These are phyloP conservation scores for Nyleta sp. DNA, from an alignment of 2,888 invertebrate genomes.

Conservation along the genomic window DNA sequence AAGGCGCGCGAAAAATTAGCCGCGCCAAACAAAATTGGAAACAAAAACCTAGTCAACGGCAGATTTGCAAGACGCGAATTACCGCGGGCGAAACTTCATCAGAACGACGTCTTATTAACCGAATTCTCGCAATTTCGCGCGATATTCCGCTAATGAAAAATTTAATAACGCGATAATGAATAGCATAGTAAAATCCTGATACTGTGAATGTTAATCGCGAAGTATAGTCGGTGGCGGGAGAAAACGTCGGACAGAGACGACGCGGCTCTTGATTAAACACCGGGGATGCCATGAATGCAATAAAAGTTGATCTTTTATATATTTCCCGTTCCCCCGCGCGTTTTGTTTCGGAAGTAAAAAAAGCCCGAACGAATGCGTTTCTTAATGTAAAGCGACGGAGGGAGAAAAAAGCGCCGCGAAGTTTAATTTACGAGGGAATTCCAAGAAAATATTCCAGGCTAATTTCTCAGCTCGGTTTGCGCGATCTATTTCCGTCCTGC, in stretches of 20 bases:
- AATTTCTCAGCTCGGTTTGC: constrained; percentile 72
- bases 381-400: constrained; percentile 56
- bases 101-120: constrained; percentile 1
- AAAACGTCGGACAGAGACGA: constrained; percentile 20
- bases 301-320: constrained; percentile 61
- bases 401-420: constrained; percentile 69
- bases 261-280: constrained; percentile 54
- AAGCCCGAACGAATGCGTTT: constrained; percentile 56
- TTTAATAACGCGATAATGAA: constrained; percentile 53
- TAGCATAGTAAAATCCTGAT: constrained; percentile 40
- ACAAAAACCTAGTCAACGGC: too few relatives aligned
- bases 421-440: constrained; percentile 76
- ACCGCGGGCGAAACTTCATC: background rate
- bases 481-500: constrained; percentile 53
- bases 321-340: constrained; percentile 15
- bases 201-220: constrained; percentile 44
- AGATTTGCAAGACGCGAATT: background rate
- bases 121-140: constrained; percentile 28
- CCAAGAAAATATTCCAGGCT: constrained; percentile 74
- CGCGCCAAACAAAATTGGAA: too few relatives aligned
- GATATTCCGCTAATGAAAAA: constrained; percentile 32
- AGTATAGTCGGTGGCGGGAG: constrained; percentile 26
- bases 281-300: constrained; percentile 57
- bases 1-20: background rate
- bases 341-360: constrained; percentile 55